phyloP scores from a whole-genome alignment of 2,113 vertebrate species.

The Apteryx mantelli region DNA sequence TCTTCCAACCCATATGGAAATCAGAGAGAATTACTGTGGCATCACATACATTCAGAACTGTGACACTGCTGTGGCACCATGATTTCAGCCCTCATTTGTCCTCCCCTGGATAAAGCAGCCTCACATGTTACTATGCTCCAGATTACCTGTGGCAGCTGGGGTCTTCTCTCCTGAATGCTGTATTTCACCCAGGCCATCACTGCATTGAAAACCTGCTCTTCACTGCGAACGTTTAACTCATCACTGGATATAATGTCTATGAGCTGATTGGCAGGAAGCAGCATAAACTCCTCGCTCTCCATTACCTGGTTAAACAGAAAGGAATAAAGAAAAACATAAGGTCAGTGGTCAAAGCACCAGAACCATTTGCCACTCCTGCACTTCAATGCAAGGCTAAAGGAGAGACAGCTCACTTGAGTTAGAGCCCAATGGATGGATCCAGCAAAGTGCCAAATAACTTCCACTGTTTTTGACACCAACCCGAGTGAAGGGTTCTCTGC shows the following conservation, averaged over 20 bases:
- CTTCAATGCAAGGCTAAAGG: not conserved
- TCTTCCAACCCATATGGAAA: not conserved
- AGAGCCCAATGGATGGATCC: not conserved
- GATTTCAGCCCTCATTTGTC: not conserved
- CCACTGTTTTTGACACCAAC: not conserved
- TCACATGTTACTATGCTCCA: not conserved
- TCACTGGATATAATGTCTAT: conserved; percentile 99
- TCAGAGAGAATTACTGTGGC: not conserved
- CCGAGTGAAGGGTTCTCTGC: not conserved
- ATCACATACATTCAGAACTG: not conserved
- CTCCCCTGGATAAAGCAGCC: not conserved
- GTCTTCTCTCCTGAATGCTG: conserved; percentile 96
- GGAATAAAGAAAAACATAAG: not conserved
- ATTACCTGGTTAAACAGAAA: conserved; percentile 84
- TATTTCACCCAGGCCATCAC: conserved; percentile 99
- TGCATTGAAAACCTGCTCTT: conserved; percentile 97
- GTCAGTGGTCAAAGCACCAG: not conserved
- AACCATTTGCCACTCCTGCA: not conserved
- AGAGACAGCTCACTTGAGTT: not conserved
- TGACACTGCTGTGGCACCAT: not conserved
- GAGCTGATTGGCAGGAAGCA: conserved; percentile 96
- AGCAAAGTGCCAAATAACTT: not conserved
- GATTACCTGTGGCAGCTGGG: conserved; percentile 93
- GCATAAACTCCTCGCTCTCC: conserved; percentile 99
- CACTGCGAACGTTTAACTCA: conserved; percentile 96